Evolutionary conservation across 2,113 vertebrate species (phyloP), one percentile per base, ranked within the genome.

Genomic region (Zapus hudsonius): DNA sequence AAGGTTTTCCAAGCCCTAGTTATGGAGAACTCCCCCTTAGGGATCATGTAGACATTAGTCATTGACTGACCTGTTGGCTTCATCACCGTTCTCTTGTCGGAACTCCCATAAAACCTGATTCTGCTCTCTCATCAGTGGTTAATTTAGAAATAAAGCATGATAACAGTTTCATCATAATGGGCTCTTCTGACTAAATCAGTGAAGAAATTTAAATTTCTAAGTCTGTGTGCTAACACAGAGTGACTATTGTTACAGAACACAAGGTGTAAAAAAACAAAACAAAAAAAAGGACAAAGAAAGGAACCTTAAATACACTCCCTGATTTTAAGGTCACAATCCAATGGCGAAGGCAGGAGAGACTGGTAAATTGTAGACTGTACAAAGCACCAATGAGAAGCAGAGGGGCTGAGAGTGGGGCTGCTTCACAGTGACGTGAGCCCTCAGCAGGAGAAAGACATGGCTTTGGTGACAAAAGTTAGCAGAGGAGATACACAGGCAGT

Each of bases 201-300:
- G 47, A 89, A 31, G n/a, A n/a, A 74, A 81, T 42, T 84, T 38
- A 78, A 93, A 38, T 25, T 3, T 80, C 55, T 22, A 92, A 63
- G 3, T 73, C 31, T 74, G 12, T 47, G 47, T 83, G 36, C 47
- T 89, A 83, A 94, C 61, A 85, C 42, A 61, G 13, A n/a, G 11
- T 81, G 72, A 85, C 75, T 42, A 11, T 38, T n/a, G n/a, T n/a
- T 31, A 81, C 44, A 92, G 36, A 9, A 23, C 66, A 23, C 29
- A 29, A 91, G 17, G 15, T 38, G 74, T 23, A 87, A 8, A 86
- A 75, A 96, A 59, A 22, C n/a, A n/a, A n/a, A n/a, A n/a, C n/a
- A n/a, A n/a, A n/a, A n/a, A n/a, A n/a, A n/a, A n/a, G n/a, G n/a
- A n/a, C n/a, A n/a, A n/a, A n/a, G n/a, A n/a, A n/a, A n/a, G n/a